phyloP scores from a whole-genome alignment of 2,113 vertebrate species.

The Proterorhinus semilunaris region DNA sequence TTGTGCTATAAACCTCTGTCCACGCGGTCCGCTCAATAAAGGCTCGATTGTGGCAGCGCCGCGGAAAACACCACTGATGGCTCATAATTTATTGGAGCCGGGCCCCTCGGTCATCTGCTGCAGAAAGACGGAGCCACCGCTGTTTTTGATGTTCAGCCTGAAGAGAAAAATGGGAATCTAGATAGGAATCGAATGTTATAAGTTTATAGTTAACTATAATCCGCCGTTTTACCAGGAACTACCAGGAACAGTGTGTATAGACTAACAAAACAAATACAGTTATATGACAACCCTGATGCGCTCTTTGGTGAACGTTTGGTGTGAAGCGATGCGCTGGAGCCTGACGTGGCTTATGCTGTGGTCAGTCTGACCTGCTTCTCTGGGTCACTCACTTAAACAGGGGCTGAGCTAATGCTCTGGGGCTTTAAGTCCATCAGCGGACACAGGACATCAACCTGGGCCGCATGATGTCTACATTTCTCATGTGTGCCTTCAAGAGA shows the following conservation, averaged over 20 bases:
- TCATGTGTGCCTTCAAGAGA: background rate
- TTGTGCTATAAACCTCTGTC: conserved; percentile 55
- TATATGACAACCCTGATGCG: background rate
- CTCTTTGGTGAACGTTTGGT: background rate
- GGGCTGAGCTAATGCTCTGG: background rate
- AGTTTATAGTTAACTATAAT: too few species aligned
- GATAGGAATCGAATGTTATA: conserved; percentile 5
- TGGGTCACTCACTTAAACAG: conserved; percentile 46
- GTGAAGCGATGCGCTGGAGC: conserved; percentile 15
- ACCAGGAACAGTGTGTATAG: too few species aligned
- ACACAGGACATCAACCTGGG: conserved; percentile 28
- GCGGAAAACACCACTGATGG: conserved; percentile 52
- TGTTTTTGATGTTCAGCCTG: conserved; percentile 2
- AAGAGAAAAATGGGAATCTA: conserved; percentile 10
- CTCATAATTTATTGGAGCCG: conserved; percentile 36
- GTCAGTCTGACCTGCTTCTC: conserved; percentile 56
- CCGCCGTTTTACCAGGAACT: too few species aligned
- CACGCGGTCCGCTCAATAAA: conserved; percentile 52
- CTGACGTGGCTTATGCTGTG: conserved; percentile 15
- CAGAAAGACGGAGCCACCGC: background rate
- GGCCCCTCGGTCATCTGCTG: conserved; percentile 39
- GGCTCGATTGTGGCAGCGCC: conserved; percentile 43
- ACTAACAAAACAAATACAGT: too few species aligned
- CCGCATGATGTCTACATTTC: conserved; percentile 9
- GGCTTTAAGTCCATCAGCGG: conserved; percentile 52